A percentile compares a stretch with the other conserved stretches of the same genome.
phyloP scores from a whole-genome alignment of 2,797 vertebrate species.

The Lates japonicus region DNA sequence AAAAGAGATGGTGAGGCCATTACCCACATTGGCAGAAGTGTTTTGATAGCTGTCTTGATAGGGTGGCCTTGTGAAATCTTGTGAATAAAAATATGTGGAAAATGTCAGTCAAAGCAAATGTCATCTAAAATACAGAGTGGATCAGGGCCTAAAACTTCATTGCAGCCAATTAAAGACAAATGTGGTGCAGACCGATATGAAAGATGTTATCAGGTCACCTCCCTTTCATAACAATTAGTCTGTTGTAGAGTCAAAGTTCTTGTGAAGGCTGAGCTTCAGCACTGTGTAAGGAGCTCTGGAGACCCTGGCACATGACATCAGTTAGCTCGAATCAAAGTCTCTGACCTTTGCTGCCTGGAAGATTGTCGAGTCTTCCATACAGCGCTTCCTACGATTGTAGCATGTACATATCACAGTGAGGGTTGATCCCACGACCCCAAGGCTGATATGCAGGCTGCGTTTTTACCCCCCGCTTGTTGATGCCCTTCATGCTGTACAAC shows the following conservation, averaged over 20 bases:
- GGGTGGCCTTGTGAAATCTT: slow-evolving; percentile 77
- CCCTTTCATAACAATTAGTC: slow-evolving; percentile 80
- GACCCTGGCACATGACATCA: slow-evolving; percentile 70
- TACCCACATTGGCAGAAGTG: slow-evolving; percentile 73
- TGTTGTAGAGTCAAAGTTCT: slow-evolving; percentile 45
- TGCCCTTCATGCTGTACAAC: slow-evolving; percentile 41
- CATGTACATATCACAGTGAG: slow-evolving; percentile 56
- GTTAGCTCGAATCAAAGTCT: slow-evolving; percentile 74
- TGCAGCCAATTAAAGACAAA: slow-evolving; percentile 81
- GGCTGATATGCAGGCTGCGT: slow-evolving; percentile 16
- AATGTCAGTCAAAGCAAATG: slow-evolving; percentile 82
- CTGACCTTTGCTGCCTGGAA: slow-evolving; percentile 76
- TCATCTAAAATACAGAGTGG: slow-evolving; percentile 62
- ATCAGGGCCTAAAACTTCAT: slow-evolving; percentile 63
- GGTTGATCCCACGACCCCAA: slow-evolving; percentile 59
- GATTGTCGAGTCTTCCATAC: slow-evolving; percentile 43
- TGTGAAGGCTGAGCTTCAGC: slow-evolving; percentile 61
- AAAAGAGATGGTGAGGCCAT: slow-evolving; percentile 64
- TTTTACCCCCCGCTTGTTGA: slow-evolving; percentile 24
- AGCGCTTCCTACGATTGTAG: slow-evolving; percentile 42
- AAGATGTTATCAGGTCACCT: slow-evolving; percentile 75
- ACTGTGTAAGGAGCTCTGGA: slow-evolving; percentile 37
- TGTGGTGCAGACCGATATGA: slow-evolving; percentile 63
- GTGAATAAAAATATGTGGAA: slow-evolving; percentile 73
- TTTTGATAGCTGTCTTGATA: slow-evolving; percentile 77